These are phyloP conservation scores for Sarcophaga caerulescens DNA, from an alignment of 2,888 invertebrate genomes.

Conservation along the genomic window DNA sequence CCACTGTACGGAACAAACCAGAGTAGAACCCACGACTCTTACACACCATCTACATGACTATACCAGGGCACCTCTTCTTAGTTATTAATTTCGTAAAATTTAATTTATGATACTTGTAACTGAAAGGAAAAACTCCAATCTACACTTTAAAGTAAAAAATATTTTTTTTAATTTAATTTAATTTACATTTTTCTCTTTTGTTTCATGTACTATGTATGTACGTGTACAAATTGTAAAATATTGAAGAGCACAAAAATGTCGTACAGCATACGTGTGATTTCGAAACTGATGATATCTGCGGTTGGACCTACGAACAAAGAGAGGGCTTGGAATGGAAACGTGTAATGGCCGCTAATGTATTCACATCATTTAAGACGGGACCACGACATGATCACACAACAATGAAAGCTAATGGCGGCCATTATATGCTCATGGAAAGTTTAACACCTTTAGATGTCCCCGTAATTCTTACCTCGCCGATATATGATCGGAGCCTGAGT, in stretches of 20 bases:
- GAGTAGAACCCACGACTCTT: too few species aligned
- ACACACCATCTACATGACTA: too few species aligned
- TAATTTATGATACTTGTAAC: too few species aligned
- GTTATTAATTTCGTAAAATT: too few species aligned
- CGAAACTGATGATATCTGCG: conserved; percentile 85
- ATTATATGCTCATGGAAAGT: conserved; percentile 92
- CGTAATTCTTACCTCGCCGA: conserved; percentile 88
- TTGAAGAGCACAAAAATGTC: conserved; percentile 56
- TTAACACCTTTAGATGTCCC: conserved; percentile 83
- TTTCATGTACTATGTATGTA: not conserved
- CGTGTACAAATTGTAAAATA: not conserved
- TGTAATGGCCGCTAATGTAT: conserved; percentile 81
- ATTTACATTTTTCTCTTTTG: not conserved
- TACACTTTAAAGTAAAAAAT: too few species aligned
- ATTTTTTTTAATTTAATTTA: not conserved
- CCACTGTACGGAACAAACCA: too few species aligned
- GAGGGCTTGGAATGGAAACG: conserved; percentile 86
- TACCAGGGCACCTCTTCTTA: too few species aligned
- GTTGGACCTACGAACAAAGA: conserved; percentile 86
- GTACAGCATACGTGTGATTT: conserved; percentile 76
- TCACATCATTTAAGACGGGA: conserved; percentile 83
- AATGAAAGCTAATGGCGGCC: conserved; percentile 84
- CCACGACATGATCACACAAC: conserved; percentile 89
- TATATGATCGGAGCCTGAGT: conserved; percentile 83
- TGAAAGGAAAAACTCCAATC: too few species aligned